Percentiles rank a stretch among this genome's conserved stretches.
Conservation (phyloP, 2,888 invertebrate species). For the Chromoteleia sp. region DNA sequence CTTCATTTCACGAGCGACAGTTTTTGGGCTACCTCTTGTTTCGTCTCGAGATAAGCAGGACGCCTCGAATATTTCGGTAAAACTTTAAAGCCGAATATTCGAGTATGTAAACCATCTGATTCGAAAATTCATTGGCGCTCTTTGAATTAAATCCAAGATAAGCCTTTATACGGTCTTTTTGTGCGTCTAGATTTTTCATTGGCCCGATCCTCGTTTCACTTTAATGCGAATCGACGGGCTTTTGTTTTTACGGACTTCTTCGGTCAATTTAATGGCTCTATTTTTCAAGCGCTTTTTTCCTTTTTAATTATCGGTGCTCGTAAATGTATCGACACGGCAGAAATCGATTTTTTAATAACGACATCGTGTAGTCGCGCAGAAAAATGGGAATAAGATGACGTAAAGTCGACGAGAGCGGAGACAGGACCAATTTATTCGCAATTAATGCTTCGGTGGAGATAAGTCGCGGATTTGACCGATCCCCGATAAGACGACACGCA, state of each 20-base stretch:
- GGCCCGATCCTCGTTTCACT: constrained; percentile 35
- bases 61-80: constrained; percentile 68
- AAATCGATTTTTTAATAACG: constrained; percentile 56
- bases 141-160: constrained; percentile 68
- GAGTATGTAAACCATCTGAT: constrained; percentile 64
- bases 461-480: constrained; percentile 59
- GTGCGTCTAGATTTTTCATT: constrained; percentile 55
- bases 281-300: constrained; percentile 32
- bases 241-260: constrained; percentile 45
- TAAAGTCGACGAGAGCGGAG: constrained; percentile 37
- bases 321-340: constrained; percentile 40
- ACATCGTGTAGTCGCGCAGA: constrained; percentile 36
- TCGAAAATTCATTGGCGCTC: constrained; percentile 67
- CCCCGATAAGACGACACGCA: constrained; percentile 61
- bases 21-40: constrained; percentile 71
- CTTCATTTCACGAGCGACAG: constrained; percentile 70
- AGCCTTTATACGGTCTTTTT: constrained; percentile 55
- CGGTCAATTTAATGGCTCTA: constrained; percentile 54
- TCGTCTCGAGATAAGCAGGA: constrained; percentile 54
- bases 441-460: constrained; percentile 53
- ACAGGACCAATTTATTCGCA: constrained; percentile 66
- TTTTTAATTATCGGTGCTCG: constrained; percentile 15
- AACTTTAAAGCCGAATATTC: constrained; percentile 68
- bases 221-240: constrained; percentile 28
- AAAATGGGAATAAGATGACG: constrained; percentile 34